These are phyloP conservation scores for Porites lobata DNA, from an alignment of 92 coral and sea anemone genomes.

Conservation along the genomic window DNA sequence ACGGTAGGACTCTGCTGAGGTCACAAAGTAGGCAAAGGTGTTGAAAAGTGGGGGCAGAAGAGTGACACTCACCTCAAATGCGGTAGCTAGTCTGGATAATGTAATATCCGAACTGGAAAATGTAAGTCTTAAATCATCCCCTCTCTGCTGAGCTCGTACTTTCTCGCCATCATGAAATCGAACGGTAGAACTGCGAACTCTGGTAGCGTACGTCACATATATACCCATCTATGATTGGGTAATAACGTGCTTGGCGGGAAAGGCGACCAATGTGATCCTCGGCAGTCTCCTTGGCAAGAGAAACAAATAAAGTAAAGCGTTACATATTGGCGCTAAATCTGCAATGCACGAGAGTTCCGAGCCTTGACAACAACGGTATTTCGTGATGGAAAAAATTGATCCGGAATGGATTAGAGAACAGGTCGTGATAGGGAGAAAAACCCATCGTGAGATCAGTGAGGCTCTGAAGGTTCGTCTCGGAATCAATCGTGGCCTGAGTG, in stretches of 20 bases:
- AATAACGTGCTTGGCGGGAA: too few species aligned
- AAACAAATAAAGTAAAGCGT: too few species aligned
- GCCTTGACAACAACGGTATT: too few species aligned
- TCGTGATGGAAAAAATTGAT: too few species aligned
- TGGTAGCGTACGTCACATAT: not conserved
- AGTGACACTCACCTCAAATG: constrained; percentile 35
- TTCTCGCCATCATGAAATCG: not conserved
- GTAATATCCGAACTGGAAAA: constrained; percentile 6
- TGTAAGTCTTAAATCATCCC: constrained; percentile 26
- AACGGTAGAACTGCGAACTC: not conserved
- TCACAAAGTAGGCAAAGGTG: too few species aligned
- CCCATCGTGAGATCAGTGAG: constrained; percentile 34
- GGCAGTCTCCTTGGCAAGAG: too few species aligned
- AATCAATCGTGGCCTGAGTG: constrained; percentile 42
- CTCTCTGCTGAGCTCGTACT: constrained; percentile 23
- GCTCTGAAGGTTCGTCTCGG: constrained; percentile 7
- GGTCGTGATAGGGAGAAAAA: constrained; percentile 22
- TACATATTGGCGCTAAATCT: too few species aligned
- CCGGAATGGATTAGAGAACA: constrained; percentile 22
- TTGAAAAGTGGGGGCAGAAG: too few species aligned
- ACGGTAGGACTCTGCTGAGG: too few species aligned
- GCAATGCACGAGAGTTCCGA: too few species aligned
- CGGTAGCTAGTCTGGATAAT: constrained; percentile 2
- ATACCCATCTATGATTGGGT: not conserved
- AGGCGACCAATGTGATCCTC: too few species aligned